Evolutionary conservation across 2,797 vertebrate species (phyloP), one percentile per base, ranked within the genome.

Genomic region (Mormyrus hasselquistii): DNA sequence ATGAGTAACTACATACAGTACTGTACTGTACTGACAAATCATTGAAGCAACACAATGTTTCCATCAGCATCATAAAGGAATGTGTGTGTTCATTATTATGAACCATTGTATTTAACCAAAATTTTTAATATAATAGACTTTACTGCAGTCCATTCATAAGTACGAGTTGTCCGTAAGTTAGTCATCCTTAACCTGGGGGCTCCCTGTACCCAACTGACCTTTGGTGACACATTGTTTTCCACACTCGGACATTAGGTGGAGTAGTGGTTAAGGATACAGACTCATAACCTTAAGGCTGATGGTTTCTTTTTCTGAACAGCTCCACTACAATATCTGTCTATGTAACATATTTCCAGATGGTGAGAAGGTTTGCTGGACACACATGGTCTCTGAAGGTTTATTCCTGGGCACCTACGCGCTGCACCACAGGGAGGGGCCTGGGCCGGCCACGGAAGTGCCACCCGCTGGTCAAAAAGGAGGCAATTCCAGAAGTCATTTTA

Each of bases 401-500:
- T 22, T 82, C 41, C 76, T n/a, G 41, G 19, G 76, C 83, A 85
- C 83, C 83, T 29, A 52, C 49, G 3, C 4, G 2, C 22, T 7
- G 83, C 53, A 85, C 83, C 49, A 16, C 49, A 52, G 83, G 44
- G 47, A 50, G 83, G 49, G 7, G 44, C 7, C 8, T 9, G 8
- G 41, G 47, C 79, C 12, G 47, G 8, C 44, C 19, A 12, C 19
- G 0, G 79, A 8, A 34, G 82, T 73, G 87, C 89, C 89, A 90
- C 49, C 87, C 88, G 87, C 8, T 85, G 82, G 83, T 73, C 44
- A 83, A 84, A 87, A 62, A 86, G 19, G 88, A 88, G 85, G 85
- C 22, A 57, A n/a, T 41, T 38, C 22, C 62, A 62, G n/a, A 29
- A 86, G 16, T 16, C 89, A 91, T 83, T 86, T 89, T 65, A 87